A percentile compares a stretch with the other conserved stretches of the same genome.
Conservation (phyloP, 1,140 invertebrate species). For the Lasioglossum albipes region DNA sequence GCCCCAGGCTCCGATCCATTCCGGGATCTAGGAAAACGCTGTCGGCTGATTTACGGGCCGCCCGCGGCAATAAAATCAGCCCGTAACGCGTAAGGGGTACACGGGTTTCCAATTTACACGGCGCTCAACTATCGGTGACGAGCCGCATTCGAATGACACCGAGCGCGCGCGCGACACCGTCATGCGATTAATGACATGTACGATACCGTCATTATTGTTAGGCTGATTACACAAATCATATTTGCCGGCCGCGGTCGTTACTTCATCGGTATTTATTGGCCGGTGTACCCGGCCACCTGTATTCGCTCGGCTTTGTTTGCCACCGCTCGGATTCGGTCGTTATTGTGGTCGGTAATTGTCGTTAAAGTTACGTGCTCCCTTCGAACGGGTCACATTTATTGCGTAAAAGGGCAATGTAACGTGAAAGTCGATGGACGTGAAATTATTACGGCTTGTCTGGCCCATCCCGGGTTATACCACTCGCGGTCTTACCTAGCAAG, state of each 20-base stretch:
- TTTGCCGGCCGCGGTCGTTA: conserved; percentile 19
- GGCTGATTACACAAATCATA: conserved; percentile 31
- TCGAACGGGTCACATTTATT: no score
- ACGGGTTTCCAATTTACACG: conserved; percentile 21
- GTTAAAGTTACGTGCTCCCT: no score
- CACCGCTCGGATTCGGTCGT: not conserved
- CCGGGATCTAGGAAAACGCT: not conserved
- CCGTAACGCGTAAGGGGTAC: not conserved
- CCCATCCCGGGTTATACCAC: no score
- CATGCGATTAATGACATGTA: conserved; percentile 19
- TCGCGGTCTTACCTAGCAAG: no score
- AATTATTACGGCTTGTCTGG: no score
- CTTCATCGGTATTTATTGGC: conserved; percentile 13
- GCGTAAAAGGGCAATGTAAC: no score
- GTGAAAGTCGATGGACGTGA: no score
- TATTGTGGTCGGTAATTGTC: not conserved
- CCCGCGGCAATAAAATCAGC: conserved; percentile 16
- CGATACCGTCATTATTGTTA: conserved; percentile 24
- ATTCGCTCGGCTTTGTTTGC: not conserved
- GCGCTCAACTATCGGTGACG: not conserved
- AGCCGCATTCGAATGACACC: conserved; percentile 19
- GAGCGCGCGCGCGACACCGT: not conserved
- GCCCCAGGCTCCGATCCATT: not conserved
- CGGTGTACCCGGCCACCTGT: no score
- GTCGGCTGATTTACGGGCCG: conserved; percentile 12